Conservation (phyloP, 2,797 vertebrate species). For the Periparus ater region DNA sequence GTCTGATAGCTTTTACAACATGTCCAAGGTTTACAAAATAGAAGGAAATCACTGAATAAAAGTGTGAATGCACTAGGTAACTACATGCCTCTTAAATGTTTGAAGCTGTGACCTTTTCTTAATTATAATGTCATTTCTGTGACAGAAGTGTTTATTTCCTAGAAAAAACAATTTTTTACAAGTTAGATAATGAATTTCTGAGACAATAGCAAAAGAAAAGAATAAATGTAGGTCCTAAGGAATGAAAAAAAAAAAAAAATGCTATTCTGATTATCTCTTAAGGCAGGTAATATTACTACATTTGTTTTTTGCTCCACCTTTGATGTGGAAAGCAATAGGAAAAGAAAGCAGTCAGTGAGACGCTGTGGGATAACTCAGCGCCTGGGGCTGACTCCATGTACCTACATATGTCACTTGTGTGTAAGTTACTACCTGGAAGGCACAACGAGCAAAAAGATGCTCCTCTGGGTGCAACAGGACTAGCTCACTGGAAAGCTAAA, state of each 20-base stretch:
- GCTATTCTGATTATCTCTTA: neutral
- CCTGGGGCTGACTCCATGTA: neutral
- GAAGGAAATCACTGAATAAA: neutral
- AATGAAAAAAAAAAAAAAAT: neutral
- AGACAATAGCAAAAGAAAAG: neutral
- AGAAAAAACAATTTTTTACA: neutral
- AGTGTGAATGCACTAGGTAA: neutral
- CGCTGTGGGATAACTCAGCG: neutral
- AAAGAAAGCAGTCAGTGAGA: neutral
- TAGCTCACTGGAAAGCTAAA: neutral
- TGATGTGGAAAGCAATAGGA: neutral
- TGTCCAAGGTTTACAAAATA: neutral
- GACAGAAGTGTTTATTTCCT: neutral
- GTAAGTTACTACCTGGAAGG: neutral
- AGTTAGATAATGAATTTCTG: neutral
- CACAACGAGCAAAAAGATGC: fast-evolving
- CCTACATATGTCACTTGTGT: neutral
- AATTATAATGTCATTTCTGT: neutral
- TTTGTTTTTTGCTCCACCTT: neutral
- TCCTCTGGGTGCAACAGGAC: neutral
- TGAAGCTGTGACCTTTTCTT: neutral
- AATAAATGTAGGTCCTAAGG: neutral
- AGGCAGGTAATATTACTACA: neutral
- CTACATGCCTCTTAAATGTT: neutral
- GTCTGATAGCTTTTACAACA: neutral